Evolutionary conservation across 1,140 invertebrate species (phyloP), one percentile per base, ranked within the genome.

Genomic region (Rhyacophila brunnea): DNA sequence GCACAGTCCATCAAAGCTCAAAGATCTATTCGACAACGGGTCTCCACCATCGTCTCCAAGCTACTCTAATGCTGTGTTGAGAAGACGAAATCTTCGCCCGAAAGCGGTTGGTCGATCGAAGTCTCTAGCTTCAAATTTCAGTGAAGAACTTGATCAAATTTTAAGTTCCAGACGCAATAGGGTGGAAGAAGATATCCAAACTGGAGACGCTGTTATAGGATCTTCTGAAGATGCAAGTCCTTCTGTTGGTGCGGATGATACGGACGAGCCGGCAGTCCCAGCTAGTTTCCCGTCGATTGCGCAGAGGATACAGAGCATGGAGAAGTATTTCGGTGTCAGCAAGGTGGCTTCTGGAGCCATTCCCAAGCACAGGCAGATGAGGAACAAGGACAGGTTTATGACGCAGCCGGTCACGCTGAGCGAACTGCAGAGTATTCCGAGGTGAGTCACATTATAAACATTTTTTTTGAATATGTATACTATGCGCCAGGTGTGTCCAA

Each of bases 331-430:
- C 5, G 74, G 67, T 6, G 74, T 73, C 50, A 74, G 75, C n/a
- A 68, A 72, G 14, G 68, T 69, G 46, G 66, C 70, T 4, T 71
- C 68, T 23, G 73, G 70, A 35, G 75, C 74, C 4, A 71, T 67
- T 59, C 67, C 69, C 13, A 81, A 79, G 66, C 72, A 74, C 44
- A 54, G 32, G 23, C 65, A 63, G 19, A 66, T 65, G 35, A 75
- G 81, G 56, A 76, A 81, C 57, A 76, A 75, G 40, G 81, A 82
- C 54, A 76, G 85, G 17, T 84, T 81, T 67, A 81, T 81, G 66
- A 87, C 86, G 1, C 86, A 87, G 68, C 86, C 86, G 0, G 79
- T 88, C 51, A 87, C 85, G 20, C 78, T 81, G 10, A 80, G 85
- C 43, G 86, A 87, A 70, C 73, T 84, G 61, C 76, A 79, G 59